phyloP scores from a whole-genome alignment of 2,888 invertebrate species.

The Cephus runcator region DNA sequence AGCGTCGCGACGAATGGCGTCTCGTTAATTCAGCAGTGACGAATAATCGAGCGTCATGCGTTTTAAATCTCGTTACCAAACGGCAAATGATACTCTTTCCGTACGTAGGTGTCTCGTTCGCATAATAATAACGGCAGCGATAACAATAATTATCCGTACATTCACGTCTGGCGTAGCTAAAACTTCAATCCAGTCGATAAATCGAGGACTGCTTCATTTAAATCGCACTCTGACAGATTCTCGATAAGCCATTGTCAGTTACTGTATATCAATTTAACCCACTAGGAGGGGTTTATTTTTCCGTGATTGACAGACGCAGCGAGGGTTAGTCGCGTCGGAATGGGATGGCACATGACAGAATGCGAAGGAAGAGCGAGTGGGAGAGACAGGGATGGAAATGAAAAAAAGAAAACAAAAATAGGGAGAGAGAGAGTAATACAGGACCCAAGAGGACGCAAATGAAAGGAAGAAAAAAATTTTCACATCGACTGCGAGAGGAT shows the following conservation, averaged over 20 bases:
- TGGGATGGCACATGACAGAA: constrained; percentile 21
- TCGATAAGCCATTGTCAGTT: constrained; percentile 57
- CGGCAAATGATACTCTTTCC: not conserved
- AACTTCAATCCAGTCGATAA: constrained; percentile 11
- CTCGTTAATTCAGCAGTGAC: not conserved
- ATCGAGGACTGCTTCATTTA: constrained; percentile 43
- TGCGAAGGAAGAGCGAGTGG: constrained; percentile 21
- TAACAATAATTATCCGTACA: not conserved
- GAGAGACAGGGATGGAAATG: constrained; percentile 21
- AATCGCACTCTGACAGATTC: constrained; percentile 50
- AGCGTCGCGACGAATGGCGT: not conserved
- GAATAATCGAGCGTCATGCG: not conserved
- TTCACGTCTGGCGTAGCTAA: not conserved
- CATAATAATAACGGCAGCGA: not conserved
- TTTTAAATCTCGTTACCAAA: not conserved
- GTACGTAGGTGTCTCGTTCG: not conserved
- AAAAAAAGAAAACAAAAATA: constrained; percentile 16
- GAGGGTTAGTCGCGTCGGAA: constrained; percentile 16
- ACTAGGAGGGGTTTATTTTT: constrained; percentile 43
- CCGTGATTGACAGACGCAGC: constrained; percentile 48
- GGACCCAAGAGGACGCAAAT: not conserved
- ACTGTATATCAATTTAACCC: constrained; percentile 51
- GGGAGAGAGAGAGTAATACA: not conserved
- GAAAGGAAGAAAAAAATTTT: not conserved
- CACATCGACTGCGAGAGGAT: not conserved